A percentile compares a stretch with the other conserved stretches of the same genome.
These are phyloP conservation scores for Oryzaephilus surinamensis DNA, from an alignment of 1,140 invertebrate genomes.

Conservation along the genomic window DNA sequence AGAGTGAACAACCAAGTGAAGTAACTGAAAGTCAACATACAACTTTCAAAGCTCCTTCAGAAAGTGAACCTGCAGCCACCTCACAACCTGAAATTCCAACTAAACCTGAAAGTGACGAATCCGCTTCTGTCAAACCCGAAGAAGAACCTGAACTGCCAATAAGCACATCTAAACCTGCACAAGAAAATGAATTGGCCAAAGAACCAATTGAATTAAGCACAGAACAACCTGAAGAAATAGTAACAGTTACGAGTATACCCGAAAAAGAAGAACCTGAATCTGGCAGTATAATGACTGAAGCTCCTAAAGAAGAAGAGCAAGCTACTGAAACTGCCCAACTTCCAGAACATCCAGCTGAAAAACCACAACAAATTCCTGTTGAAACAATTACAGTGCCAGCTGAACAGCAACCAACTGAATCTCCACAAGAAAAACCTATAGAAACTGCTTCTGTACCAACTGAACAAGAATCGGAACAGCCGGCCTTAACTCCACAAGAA, in stretches of 20 bases:
- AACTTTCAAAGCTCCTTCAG: background rate
- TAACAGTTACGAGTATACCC: constrained; percentile 9
- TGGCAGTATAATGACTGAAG: constrained; percentile 1
- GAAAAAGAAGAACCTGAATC: constrained; percentile 4
- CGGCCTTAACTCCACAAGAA: background rate
- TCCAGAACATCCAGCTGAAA: constrained; percentile 9
- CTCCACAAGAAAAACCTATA: constrained; percentile 3
- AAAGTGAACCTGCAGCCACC: background rate
- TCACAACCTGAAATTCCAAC: background rate
- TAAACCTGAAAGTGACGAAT: constrained; percentile 2
- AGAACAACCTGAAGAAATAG: constrained; percentile 9
- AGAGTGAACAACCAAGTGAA: background rate
- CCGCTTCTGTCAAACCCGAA: constrained; percentile 4
- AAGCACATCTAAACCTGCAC: constrained; percentile 2
- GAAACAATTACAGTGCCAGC: constrained; percentile 2
- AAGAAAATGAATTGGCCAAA: constrained; percentile 2
- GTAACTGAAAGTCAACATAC: background rate
- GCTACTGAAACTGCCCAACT: background rate
- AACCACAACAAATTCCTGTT: constrained; percentile 5
- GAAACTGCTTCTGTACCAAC: constrained; percentile 5
- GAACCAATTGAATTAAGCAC: constrained; percentile 2
- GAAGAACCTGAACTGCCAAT: constrained; percentile 8
- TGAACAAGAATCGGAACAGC: constrained; percentile 3
- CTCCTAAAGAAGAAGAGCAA: background rate
- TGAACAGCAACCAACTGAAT: constrained; percentile 9